These are phyloP conservation scores for Cheirogaleus medius DNA, from an alignment of 2,113 vertebrate genomes.

Conservation along the genomic window DNA sequence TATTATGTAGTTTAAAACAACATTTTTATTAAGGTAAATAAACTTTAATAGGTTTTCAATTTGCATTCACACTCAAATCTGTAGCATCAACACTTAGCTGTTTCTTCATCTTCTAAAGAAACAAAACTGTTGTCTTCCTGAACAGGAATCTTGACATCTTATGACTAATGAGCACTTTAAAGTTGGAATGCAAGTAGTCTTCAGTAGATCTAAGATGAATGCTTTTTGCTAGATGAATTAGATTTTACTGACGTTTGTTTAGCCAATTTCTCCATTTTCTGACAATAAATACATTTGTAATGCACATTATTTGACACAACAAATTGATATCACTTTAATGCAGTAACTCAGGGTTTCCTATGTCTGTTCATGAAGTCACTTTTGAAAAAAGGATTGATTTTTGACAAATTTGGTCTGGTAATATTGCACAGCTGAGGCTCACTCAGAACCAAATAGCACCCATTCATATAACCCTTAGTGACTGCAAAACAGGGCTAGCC, in stretches of 20 bases:
- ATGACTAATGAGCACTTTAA: not conserved
- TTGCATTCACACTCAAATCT: not conserved
- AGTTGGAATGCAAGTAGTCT: not conserved
- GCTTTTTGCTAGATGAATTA: not conserved
- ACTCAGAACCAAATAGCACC: not conserved
- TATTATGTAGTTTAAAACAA: not conserved
- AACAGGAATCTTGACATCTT: not conserved
- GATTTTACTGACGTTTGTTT: not conserved
- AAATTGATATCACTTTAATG: not conserved
- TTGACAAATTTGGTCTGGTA: not conserved
- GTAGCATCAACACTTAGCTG: not conserved
- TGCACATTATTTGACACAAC: not conserved
- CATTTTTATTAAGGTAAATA: not conserved
- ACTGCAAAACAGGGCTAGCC: not conserved
- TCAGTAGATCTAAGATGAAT: not conserved
- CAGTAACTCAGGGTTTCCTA: not conserved
- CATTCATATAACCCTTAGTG: not conserved
- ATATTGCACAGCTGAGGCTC: not conserved
- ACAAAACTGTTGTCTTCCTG: not conserved
- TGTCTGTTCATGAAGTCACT: not conserved
- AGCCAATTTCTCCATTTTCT: not conserved
- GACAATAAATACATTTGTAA: not conserved
- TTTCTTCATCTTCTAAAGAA: not conserved
- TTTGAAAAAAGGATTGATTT: not conserved
- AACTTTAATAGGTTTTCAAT: not conserved